Evolutionary conservation across 2,888 invertebrate species (phyloP).

Genomic region (Baccha elongata): DNA sequence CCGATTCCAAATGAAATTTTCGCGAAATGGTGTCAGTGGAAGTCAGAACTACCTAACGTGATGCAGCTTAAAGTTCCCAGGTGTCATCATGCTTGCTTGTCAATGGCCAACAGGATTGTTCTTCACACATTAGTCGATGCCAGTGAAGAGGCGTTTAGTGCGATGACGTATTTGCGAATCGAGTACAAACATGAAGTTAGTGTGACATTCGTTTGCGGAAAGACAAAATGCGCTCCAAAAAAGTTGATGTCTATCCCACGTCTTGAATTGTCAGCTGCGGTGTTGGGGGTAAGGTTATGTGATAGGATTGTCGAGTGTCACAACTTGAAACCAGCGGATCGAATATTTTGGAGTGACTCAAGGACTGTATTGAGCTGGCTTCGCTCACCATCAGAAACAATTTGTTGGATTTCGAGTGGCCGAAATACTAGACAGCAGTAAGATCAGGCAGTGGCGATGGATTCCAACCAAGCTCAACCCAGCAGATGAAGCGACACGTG

Average conservation of each 20-base stretch:
- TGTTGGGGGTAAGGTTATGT: neutral
- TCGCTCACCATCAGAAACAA: conserved; percentile 20
- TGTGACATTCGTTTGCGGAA: too few species aligned
- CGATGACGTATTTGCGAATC: conserved; percentile 16
- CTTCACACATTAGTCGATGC: conserved; percentile 6
- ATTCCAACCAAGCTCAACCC: conserved; percentile 24
- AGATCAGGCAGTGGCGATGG: conserved; percentile 50
- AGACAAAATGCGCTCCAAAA: conserved; percentile 13
- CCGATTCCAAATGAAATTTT: too few species aligned
- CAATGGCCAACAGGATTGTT: neutral
- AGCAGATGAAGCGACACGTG: conserved; percentile 27
- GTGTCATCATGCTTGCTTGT: too few species aligned
- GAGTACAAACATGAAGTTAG: too few species aligned
- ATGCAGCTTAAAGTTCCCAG: too few species aligned
- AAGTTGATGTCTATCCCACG: conserved; percentile 28
- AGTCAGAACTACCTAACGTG: too few species aligned
- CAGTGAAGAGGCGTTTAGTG: neutral
- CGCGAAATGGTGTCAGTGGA: too few species aligned
- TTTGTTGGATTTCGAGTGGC: conserved; percentile 35
- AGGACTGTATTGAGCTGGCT: conserved; percentile 1
- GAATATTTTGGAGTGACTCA: conserved; percentile 34
- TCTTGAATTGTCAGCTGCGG: conserved; percentile 37
- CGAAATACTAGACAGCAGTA: conserved; percentile 35
- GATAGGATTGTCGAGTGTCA: neutral
- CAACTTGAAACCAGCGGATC: neutral